These are phyloP conservation scores for Tupiocoris notatus DNA, from an alignment of 2,888 invertebrate genomes.

Conservation along the genomic window DNA sequence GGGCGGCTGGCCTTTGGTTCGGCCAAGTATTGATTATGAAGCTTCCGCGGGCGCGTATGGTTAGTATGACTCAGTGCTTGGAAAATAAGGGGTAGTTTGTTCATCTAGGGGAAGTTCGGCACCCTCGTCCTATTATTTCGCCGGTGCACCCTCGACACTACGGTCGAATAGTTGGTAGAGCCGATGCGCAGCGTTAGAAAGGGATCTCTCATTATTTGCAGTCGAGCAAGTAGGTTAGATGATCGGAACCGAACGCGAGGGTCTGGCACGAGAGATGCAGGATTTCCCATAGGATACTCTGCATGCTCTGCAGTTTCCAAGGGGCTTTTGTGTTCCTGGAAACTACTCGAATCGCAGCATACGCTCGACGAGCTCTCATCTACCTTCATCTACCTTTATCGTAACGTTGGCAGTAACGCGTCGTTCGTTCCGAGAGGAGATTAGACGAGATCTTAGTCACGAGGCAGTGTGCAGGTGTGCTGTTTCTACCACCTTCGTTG, in stretches of 20 bases:
- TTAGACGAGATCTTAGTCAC: conserved; percentile 4
- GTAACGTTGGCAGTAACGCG: not conserved
- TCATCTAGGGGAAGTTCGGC: not conserved
- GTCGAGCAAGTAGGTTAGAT: not conserved
- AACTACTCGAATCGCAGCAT: not conserved
- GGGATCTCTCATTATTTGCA: conserved; percentile 8
- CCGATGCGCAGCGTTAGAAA: conserved; percentile 1
- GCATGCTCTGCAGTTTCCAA: not conserved
- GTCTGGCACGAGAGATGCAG: not conserved
- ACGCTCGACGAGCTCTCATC: not conserved
- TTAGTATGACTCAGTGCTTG: conserved; percentile 20
- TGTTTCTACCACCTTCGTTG: not conserved
- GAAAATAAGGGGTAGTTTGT: not conserved
- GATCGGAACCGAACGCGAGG: not conserved
- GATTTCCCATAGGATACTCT: conserved; percentile 27
- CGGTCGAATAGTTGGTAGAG: not conserved
- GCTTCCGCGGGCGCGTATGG: conserved; percentile 18
- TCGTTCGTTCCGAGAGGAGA: not conserved
- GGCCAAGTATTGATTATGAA: conserved; percentile 28
- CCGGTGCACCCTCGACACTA: conserved; percentile 9
- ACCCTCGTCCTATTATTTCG: conserved; percentile 23
- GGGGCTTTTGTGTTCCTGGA: conserved; percentile 28
- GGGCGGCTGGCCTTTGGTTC: not conserved
- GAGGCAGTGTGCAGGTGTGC: not conserved
- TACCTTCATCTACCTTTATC: not conserved